A percentile compares a stretch with the other conserved stretches of the same genome.
phyloP scores from a whole-genome alignment of 1,140 invertebrate genomes.

The Drosophila sechellia region DNA sequence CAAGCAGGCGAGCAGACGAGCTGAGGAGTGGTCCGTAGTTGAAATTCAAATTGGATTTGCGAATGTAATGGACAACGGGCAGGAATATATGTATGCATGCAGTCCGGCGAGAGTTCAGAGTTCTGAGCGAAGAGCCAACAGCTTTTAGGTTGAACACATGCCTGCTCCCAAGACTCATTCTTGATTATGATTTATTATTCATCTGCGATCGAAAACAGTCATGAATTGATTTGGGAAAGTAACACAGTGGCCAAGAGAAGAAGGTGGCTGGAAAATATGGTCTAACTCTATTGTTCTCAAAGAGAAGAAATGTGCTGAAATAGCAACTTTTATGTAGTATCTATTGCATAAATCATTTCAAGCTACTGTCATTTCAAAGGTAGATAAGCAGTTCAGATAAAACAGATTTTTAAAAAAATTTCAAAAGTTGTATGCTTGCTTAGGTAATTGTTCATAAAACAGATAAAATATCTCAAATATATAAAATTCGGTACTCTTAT shows the following conservation, averaged over 20 bases:
- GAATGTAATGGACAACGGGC: slow-evolving; percentile 25
- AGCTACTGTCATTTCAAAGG: no score
- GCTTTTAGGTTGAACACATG: slow-evolving; percentile 20
- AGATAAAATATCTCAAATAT: no score
- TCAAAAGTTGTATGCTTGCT: no score
- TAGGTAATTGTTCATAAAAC: no score
- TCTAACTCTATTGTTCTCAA: not conserved
- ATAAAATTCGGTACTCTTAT: no score
- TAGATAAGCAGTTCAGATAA: no score
- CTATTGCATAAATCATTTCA: no score
- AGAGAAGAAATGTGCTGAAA: no score
- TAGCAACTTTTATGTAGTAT: no score
- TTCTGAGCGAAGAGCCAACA: not conserved
- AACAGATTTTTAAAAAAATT: no score
- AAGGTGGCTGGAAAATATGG: not conserved
- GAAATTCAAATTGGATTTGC: slow-evolving; percentile 65
- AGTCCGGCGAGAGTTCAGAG: slow-evolving; percentile 12
- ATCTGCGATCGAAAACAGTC: slow-evolving; percentile 1
- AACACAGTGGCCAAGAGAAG: not conserved
- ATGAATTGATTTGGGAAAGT: slow-evolving; percentile 7
- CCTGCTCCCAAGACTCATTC: slow-evolving; percentile 8
- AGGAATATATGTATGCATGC: slow-evolving; percentile 12
- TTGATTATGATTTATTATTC: slow-evolving; percentile 44
- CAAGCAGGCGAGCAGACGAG: not conserved
- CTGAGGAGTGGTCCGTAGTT: slow-evolving; percentile 17